Conservation (phyloP, 2,888 invertebrate genomes). For the Rhimphoctona megacephalus region DNA sequence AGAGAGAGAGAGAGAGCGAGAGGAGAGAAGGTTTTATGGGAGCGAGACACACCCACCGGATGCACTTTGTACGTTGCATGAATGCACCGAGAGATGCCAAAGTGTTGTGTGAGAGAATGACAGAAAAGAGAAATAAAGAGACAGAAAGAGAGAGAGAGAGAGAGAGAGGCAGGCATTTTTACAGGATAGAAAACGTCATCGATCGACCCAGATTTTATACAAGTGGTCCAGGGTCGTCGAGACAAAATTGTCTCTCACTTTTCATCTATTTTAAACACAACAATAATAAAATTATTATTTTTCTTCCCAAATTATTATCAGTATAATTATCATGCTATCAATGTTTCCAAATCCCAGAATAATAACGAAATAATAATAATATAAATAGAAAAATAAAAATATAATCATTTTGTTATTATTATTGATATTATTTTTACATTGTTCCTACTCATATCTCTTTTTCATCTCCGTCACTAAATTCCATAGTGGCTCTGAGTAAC, state of each 20-base stretch:
- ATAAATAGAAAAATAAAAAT: background rate
- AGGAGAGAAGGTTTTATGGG: conserved; percentile 80
- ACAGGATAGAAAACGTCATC: conserved; percentile 39
- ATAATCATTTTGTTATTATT: too few relatives aligned
- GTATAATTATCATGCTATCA: background rate
- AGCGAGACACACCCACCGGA: conserved; percentile 84
- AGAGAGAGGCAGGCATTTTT: conserved; percentile 9
- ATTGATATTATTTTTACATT: background rate
- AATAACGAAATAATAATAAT: background rate
- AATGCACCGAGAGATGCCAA: conserved; percentile 57
- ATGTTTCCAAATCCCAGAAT: background rate
- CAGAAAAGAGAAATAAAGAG: conserved; percentile 19
- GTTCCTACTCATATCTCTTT: background rate
- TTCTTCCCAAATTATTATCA: background rate
- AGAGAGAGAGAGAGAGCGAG: conserved; percentile 32
- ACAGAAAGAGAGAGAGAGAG: conserved; percentile 13
- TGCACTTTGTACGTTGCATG: conserved; percentile 80
- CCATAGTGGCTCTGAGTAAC: background rate
- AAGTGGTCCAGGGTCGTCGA: conserved; percentile 63
- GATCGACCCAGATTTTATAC: conserved; percentile 58
- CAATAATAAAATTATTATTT: background rate
- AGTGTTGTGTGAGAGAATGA: conserved; percentile 30
- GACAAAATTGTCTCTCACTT: conserved; percentile 39
- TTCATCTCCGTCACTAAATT: conserved; percentile 7
- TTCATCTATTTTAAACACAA: conserved; percentile 34